phyloP scores from a whole-genome alignment of 1,140 invertebrate species.

The Zaprionus inermis region DNA sequence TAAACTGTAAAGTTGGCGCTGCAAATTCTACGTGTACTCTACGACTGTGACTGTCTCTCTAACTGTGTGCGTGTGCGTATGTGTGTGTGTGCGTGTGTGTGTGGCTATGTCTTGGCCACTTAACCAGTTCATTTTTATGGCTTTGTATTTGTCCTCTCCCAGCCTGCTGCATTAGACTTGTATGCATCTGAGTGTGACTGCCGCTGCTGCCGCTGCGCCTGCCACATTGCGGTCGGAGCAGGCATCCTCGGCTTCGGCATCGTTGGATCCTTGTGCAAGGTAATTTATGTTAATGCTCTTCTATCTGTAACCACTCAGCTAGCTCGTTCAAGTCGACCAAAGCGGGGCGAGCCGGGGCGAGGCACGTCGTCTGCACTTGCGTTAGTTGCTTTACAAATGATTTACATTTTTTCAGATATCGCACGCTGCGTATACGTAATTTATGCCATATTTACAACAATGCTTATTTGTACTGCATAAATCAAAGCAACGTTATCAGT shows the following conservation, averaged over 20 bases:
- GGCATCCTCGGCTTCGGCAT: constrained; percentile 29
- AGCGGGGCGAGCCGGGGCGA: no score
- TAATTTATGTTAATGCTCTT: constrained; percentile 78
- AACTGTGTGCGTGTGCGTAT: constrained; percentile 37
- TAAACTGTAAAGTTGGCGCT: constrained; percentile 68
- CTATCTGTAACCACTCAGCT: constrained; percentile 57
- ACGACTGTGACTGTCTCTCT: constrained; percentile 46
- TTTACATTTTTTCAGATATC: constrained; percentile 70
- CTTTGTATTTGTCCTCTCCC: constrained; percentile 63
- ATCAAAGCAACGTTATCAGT: constrained; percentile 31
- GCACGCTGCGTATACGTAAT: constrained; percentile 56
- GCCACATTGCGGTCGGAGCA: constrained; percentile 45
- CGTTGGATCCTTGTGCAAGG: constrained; percentile 67
- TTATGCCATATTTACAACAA: constrained; percentile 67
- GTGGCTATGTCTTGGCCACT: constrained; percentile 60
- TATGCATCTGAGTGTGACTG: constrained; percentile 50
- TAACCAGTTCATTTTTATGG: constrained; percentile 77
- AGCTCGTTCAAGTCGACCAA: constrained; percentile 1
- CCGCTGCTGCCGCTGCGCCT: constrained; percentile 25
- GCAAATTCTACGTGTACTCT: constrained; percentile 32
- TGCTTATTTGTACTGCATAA: constrained; percentile 51
- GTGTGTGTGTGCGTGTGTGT: constrained; percentile 33
- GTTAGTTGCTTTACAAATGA: constrained; percentile 73
- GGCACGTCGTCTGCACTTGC: constrained; percentile 7
- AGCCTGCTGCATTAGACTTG: constrained; percentile 40